These are phyloP conservation scores for Drosophila triauraria DNA, from an alignment of 1,140 invertebrate genomes.

Conservation along the genomic window DNA sequence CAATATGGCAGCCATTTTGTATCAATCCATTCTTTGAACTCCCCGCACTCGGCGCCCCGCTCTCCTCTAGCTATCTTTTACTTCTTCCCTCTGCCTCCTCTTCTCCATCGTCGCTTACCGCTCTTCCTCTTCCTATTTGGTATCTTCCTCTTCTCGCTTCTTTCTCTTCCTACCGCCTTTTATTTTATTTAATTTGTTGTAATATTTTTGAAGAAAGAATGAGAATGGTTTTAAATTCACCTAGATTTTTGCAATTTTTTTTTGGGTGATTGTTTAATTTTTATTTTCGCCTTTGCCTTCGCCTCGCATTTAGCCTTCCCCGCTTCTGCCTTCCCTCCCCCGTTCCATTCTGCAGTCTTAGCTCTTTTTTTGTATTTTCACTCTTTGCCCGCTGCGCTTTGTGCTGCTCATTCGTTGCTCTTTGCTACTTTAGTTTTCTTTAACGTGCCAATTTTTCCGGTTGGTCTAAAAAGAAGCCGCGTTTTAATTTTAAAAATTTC, in stretches of 20 bases:
- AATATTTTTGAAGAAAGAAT: slow-evolving; percentile 1
- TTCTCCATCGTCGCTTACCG: slow-evolving; percentile 2
- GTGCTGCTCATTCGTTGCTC: slow-evolving; percentile 53
- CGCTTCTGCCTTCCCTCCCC: slow-evolving; percentile 7
- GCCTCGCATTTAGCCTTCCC: slow-evolving; percentile 18
- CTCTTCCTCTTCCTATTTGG: slow-evolving; percentile 11
- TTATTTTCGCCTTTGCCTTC: slow-evolving; percentile 43
- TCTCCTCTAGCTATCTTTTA: slow-evolving; percentile 30
- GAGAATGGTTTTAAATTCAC: slow-evolving; percentile 60
- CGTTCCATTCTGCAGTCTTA: slow-evolving; percentile 58
- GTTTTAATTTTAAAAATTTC: slow-evolving; percentile 12
- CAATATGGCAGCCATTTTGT: slow-evolving; percentile 84
- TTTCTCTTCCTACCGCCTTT: slow-evolving; percentile 11
- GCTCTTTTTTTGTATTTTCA: slow-evolving; percentile 53
- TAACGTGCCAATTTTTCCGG: slow-evolving; percentile 74
- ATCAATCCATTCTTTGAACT: slow-evolving; percentile 73
- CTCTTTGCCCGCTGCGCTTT: slow-evolving; percentile 56
- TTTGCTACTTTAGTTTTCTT: slow-evolving; percentile 68
- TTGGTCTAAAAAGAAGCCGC: slow-evolving; percentile 39
- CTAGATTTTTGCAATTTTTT: slow-evolving; percentile 69
- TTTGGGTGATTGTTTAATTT: slow-evolving; percentile 46
- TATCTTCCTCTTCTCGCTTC: slow-evolving; percentile 1
- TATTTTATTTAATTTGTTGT: slow-evolving; percentile 22
- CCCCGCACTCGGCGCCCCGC: slow-evolving; percentile 47
- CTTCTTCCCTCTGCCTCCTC: slow-evolving; percentile 24